phyloP scores from a whole-genome alignment of 2,113 vertebrate genomes.

The Oncorhynchus clarkii region DNA sequence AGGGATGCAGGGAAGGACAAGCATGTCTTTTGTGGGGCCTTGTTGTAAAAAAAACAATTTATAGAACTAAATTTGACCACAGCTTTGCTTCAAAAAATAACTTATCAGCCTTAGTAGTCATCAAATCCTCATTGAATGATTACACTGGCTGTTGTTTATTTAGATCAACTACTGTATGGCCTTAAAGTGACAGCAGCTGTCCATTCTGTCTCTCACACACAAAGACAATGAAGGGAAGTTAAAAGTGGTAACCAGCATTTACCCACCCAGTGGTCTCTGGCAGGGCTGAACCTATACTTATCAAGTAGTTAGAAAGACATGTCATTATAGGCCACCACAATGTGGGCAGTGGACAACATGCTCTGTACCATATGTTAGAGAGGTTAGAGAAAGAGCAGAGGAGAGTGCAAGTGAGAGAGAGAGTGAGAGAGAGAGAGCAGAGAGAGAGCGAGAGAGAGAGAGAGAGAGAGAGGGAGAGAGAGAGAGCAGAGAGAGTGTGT shows the following conservation, averaged over 20 bases:
- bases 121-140: background rate
- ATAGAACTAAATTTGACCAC: constrained; percentile 27
- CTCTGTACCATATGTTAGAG: constrained; percentile 42
- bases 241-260: constrained; percentile 75
- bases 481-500: no score
- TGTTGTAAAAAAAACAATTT: constrained; percentile 42
- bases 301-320: constrained; percentile 71
- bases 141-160: no score
- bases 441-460: no score
- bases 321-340: constrained; percentile 62
- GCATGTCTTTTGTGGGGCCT: constrained; percentile 56
- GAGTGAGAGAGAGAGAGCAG: no score
- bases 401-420: no score
- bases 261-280: constrained; percentile 66
- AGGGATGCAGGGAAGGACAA: constrained; percentile 7
- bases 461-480: no score
- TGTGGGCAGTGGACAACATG: constrained; percentile 39
- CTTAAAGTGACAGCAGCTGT: constrained; percentile 45
- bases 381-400: constrained; percentile 32
- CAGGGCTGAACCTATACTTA: constrained; percentile 65
- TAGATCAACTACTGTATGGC: background rate
- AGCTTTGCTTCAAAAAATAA: background rate
- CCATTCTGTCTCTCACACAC: constrained; percentile 45
- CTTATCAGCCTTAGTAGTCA: no score
- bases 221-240: constrained; percentile 72